Evolutionary conservation across 1,140 invertebrate species (phyloP).

Genomic region (Papilio polytes): DNA sequence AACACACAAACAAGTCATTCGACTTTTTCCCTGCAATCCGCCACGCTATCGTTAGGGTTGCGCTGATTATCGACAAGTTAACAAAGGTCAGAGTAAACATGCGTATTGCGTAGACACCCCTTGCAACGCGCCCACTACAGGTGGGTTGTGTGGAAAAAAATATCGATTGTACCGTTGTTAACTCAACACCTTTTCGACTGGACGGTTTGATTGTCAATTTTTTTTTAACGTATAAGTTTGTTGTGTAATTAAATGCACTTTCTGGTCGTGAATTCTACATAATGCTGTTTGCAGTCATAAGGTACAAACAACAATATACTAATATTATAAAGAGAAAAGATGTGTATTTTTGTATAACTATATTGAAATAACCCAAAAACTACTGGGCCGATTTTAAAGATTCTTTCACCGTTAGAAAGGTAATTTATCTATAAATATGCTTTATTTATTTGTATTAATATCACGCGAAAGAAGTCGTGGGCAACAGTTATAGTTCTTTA

Average conservation of each 20-base stretch:
- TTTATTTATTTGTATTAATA: too few relatives aligned
- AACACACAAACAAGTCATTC: constrained; percentile 5
- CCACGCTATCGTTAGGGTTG: constrained; percentile 29
- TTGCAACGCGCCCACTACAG: constrained; percentile 24
- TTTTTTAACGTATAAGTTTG: background rate
- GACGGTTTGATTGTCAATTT: background rate
- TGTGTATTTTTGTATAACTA: too few relatives aligned
- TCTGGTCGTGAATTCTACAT: too few relatives aligned
- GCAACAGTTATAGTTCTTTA: too few relatives aligned
- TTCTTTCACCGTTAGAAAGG: too few relatives aligned
- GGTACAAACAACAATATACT: too few relatives aligned
- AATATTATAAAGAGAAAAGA: too few relatives aligned
- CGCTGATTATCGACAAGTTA: constrained; percentile 35
- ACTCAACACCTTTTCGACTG: constrained; percentile 26
- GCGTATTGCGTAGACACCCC: constrained; percentile 23
- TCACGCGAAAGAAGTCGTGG: too few relatives aligned
- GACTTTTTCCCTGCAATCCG: constrained; percentile 27
- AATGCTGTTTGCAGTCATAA: too few relatives aligned
- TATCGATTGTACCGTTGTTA: constrained; percentile 30
- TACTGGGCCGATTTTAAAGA: too few relatives aligned
- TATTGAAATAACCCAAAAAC: too few relatives aligned
- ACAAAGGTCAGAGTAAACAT: constrained; percentile 36
- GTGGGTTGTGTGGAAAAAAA: constrained; percentile 16
- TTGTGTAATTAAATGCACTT: background rate
- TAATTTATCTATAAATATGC: too few relatives aligned